Evolutionary conservation across 2,797 vertebrate genomes (phyloP).

Genomic region (Cossypha polioptera): DNA sequence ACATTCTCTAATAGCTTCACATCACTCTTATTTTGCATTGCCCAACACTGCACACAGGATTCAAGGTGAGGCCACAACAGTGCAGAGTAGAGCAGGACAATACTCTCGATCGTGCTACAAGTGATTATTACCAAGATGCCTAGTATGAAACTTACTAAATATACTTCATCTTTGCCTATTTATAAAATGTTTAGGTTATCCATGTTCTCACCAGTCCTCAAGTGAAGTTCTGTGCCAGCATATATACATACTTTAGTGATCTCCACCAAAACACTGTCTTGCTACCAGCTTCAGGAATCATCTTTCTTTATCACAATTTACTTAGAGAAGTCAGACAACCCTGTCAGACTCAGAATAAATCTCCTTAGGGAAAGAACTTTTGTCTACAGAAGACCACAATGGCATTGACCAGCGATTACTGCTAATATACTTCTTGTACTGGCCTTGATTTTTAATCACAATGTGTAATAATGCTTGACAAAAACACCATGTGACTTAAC

Average conservation of each 20-base stretch:
- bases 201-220: background rate
- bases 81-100: background rate
- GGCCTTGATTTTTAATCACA: background rate
- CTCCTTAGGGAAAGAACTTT: background rate
- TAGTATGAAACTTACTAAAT: background rate
- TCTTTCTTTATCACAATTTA: background rate
- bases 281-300: background rate
- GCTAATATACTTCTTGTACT: background rate
- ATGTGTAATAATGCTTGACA: background rate
- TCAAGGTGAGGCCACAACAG: rapidly evolving
- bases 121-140: background rate
- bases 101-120: background rate
- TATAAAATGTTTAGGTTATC: background rate
- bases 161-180: background rate
- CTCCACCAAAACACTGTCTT: background rate
- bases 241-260: background rate
- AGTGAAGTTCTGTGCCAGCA: background rate
- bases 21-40: background rate
- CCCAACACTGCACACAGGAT: background rate
- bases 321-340: background rate
- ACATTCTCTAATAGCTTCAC: background rate
- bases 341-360: background rate
- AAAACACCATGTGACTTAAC: background rate
- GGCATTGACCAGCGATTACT: background rate
- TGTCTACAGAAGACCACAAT: background rate